Evolutionary conservation across 2,797 vertebrate genomes (phyloP), one percentile per base, ranked within the genome.

Genomic region (Alauda arvensis): DNA sequence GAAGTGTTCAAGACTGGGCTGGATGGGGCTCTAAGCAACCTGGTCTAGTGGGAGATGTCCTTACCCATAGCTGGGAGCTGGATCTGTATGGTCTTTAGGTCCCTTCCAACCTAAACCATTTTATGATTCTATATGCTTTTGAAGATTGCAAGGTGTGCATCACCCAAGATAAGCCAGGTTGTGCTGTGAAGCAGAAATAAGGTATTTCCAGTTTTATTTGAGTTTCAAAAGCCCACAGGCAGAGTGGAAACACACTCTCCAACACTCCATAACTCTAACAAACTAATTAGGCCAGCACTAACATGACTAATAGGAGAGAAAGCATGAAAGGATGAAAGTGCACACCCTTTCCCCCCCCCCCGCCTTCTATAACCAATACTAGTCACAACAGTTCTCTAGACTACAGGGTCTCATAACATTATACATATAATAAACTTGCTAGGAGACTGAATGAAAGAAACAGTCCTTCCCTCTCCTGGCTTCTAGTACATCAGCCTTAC

Each of bases 261-360:
- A 39, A n/a, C 25, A 7, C 40, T 52, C 65, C 40, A 67, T 51
- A 62, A 66, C 16, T 86, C 23, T 51, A 71, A 49, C 71, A 70
- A 67, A 67, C 31, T 67, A 60, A 87, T 61, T 51, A 77, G 48
- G 10, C 48, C 40, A 79, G 62, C 31, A 65, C 37, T 60, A 63
- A 52, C 28, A 31, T 5, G n/a, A 51, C n/a, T 12, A 76, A 69
- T 1, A 59, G 21, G 9, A 63, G 18, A 56, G 23, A 43, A 60
- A 51, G 31, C 25, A 48, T 7, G 39, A 43, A 81, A 82, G 24
- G 33, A 77, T 48, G 21, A 19, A 59, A 48, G n/a, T 17, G 23
- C 23, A n/a, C 7, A 23, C 4, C 6, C 11, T 61, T 46, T 14
- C 3, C 3, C 5, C 1, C 0, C 2, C 6, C 4, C 1, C 0